These are phyloP conservation scores for Anneissia japonica DNA, from an alignment of 35 echinoderm and acorn worm genomes.

Conservation along the genomic window DNA sequence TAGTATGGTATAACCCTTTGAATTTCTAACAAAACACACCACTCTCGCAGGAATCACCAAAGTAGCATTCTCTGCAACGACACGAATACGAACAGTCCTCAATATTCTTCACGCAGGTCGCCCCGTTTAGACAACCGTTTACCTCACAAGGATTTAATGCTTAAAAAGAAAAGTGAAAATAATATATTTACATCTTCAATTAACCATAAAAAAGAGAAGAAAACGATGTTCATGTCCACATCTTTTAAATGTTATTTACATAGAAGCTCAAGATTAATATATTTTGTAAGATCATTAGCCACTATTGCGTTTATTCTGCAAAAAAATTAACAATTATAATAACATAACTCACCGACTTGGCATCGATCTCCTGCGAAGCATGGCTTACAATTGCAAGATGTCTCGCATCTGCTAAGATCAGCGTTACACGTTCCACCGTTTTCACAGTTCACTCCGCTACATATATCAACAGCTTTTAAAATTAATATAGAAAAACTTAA, in stretches of 20 bases:
- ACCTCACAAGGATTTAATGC: background rate
- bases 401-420: background rate
- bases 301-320: too few species aligned
- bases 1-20: too few species aligned
- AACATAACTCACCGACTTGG: background rate
- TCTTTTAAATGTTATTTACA: too few species aligned
- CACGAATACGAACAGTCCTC: background rate
- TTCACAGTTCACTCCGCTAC: background rate
- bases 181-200: too few species aligned
- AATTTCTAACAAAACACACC: too few species aligned
- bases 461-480: background rate
- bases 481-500: too few species aligned
- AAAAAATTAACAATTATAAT: too few species aligned
- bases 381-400: background rate
- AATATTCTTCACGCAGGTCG: background rate
- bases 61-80: background rate
- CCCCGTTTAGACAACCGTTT: background rate
- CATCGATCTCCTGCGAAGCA: background rate
- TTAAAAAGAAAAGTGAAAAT: too few species aligned
- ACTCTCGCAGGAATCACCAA: background rate
- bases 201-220: too few species aligned
- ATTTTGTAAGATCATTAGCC: too few species aligned
- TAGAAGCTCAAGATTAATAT: too few species aligned
- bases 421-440: background rate
- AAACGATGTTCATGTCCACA: too few species aligned